Conservation (phyloP, 1,140 invertebrate species). For the Liolophura sinensis region DNA sequence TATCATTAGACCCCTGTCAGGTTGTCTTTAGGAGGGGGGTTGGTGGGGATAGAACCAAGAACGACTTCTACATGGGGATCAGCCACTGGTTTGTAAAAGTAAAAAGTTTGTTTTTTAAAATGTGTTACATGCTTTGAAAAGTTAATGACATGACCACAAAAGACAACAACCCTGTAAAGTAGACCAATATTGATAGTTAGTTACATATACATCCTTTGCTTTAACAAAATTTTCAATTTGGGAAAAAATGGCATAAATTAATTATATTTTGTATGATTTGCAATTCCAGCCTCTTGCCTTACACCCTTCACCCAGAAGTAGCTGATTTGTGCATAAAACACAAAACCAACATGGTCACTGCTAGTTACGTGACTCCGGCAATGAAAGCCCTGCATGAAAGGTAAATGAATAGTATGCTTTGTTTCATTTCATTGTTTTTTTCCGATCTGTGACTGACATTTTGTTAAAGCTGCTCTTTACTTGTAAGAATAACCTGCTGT, state of each 20-base stretch:
- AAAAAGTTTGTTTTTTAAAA: too few species aligned
- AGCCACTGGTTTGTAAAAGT: too few species aligned
- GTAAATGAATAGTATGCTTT: slow-evolving; percentile 61
- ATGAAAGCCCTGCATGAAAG: slow-evolving; percentile 78
- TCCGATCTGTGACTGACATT: neutral
- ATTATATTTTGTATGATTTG: slow-evolving; percentile 5
- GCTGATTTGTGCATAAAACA: slow-evolving; percentile 86
- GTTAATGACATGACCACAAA: too few species aligned
- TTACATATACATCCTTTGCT: too few species aligned
- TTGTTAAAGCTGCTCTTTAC: neutral
- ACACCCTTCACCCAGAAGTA: slow-evolving; percentile 79
- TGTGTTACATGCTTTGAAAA: too few species aligned
- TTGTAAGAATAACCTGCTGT: too few species aligned
- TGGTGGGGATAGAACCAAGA: too few species aligned
- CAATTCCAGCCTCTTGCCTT: slow-evolving; percentile 79
- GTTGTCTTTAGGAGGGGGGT: too few species aligned
- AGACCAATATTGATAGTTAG: too few species aligned
- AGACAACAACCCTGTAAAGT: too few species aligned
- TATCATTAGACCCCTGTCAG: too few species aligned
- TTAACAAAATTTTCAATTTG: slow-evolving; percentile 4
- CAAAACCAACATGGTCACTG: slow-evolving; percentile 92
- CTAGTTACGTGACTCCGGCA: slow-evolving; percentile 87
- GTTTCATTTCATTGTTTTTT: neutral
- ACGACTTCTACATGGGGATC: too few species aligned
- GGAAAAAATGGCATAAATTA: neutral